Evolutionary conservation across 2,113 vertebrate species (phyloP), one percentile per base, ranked within the genome.

Genomic region (Pholis gunnellus): DNA sequence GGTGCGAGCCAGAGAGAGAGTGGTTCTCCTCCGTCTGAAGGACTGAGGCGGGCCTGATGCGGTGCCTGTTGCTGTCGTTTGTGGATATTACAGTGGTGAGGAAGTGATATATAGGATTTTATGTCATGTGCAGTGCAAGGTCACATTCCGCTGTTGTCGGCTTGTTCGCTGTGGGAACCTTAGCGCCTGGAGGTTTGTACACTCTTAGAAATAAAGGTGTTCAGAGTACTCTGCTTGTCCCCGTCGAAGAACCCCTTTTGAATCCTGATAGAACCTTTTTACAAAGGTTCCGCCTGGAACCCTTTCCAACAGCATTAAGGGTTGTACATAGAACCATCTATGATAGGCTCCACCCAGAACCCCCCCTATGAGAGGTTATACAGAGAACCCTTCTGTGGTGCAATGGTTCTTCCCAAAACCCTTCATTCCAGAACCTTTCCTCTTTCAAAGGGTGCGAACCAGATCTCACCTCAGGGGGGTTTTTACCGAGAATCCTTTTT

Each of bases 51-150:
- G 67, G 48, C 34, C 66, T 75, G 77, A 67, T 79, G 48, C 57
- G 68, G 54, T 54, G 48, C 64, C 13, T 76, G 63, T 77, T 82
- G 44, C 31, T 59, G 57, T 25, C 71, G 65, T 65, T 85, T 25
- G 63, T 72, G 69, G 75, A 63, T 76, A 74, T 77, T 56, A 81
- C 57, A 65, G n/a, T 59, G 52, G 20, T 31, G 18, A 78, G 74
- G 57, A 86, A 84, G 83, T 84, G 15, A 90, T 76, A 66, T n/a
- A n/a, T n/a, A n/a, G 72, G 74, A 72, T 80, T 84, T 83, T 57
- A 72, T 81, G 74, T 80, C 34, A 42, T 75, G 73, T 65, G 76
- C 38, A 20, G 57, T 65, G 60, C 84, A 90, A 92, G 88, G 86
- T 90, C 81, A 77, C 75, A 38, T 31, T 66, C 44, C 67, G 17